These are phyloP conservation scores for Schrankia costaestrigalis DNA, from an alignment of 2,888 invertebrate species.

Conservation along the genomic window DNA sequence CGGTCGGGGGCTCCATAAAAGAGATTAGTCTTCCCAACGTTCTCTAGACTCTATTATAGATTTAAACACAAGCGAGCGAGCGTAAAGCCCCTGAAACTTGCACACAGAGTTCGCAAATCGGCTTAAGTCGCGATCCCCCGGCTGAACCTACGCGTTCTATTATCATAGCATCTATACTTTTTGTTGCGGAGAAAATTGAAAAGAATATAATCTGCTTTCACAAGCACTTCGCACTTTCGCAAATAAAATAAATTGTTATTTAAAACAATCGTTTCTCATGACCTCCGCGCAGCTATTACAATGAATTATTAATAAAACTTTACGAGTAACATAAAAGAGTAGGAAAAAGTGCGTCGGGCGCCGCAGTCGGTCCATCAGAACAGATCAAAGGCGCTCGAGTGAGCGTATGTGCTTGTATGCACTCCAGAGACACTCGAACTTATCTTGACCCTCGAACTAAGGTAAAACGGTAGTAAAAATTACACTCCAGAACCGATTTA, in stretches of 20 bases:
- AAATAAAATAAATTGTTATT: conserved; percentile 50
- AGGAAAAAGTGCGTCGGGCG: conserved; percentile 35
- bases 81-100: conserved; percentile 55
- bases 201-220: conserved; percentile 61
- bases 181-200: conserved; percentile 51
- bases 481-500: conserved; percentile 65
- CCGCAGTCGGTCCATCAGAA: conserved; percentile 43
- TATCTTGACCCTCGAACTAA: conserved; percentile 66
- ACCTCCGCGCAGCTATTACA: conserved; percentile 43
- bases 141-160: conserved; percentile 35
- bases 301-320: conserved; percentile 54
- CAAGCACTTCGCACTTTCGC: conserved; percentile 59
- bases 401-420: conserved; percentile 47
- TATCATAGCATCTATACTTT: conserved; percentile 28
- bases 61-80: conserved; percentile 46
- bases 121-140: conserved; percentile 56
- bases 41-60: conserved; percentile 57
- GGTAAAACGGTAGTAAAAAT: conserved; percentile 76
- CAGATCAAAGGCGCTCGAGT: conserved; percentile 68
- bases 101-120: conserved; percentile 53
- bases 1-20: conserved; percentile 48
- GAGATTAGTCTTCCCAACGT: conserved; percentile 56
- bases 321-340: conserved; percentile 47
- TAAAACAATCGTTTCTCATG: conserved; percentile 57
- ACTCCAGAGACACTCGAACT: conserved; percentile 64